Percentiles rank a stretch among this genome's conserved stretches.
Conservation (phyloP, 2,797 vertebrate species). For the Synaphobranchus kaupii region DNA sequence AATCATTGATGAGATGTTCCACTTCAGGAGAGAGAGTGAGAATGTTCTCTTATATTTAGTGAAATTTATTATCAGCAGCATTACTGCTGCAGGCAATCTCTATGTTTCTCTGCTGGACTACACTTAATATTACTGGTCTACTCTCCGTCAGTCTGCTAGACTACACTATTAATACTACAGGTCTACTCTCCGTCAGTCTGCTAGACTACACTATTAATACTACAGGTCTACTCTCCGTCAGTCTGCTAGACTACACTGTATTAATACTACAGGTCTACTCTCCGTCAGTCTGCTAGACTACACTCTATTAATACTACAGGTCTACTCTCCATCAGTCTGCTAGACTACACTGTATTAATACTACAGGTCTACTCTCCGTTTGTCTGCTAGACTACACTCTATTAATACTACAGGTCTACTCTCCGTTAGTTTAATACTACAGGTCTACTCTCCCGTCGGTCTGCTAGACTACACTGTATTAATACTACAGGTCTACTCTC, state of each 20-base stretch:
- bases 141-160: no score
- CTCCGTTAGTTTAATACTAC: no score
- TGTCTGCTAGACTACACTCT: neutral
- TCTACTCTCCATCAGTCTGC: no score
- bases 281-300: no score
- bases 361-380: neutral
- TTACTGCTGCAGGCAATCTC: neutral
- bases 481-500: neutral
- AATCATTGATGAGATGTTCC: neutral
- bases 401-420: neutral
- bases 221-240: neutral
- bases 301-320: no score
- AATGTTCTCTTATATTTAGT: neutral
- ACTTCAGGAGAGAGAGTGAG: neutral
- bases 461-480: no score
- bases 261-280: neutral
- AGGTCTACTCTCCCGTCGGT: neutral
- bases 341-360: no score
- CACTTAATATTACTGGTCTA: neutral
- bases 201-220: neutral
- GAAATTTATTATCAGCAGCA: neutral
- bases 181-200: no score
- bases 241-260: no score
- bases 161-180: neutral
- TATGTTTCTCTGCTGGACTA: neutral